These are phyloP conservation scores for Ptychochromis oligacanthus DNA, from an alignment of 2,113 vertebrate species.

Conservation along the genomic window DNA sequence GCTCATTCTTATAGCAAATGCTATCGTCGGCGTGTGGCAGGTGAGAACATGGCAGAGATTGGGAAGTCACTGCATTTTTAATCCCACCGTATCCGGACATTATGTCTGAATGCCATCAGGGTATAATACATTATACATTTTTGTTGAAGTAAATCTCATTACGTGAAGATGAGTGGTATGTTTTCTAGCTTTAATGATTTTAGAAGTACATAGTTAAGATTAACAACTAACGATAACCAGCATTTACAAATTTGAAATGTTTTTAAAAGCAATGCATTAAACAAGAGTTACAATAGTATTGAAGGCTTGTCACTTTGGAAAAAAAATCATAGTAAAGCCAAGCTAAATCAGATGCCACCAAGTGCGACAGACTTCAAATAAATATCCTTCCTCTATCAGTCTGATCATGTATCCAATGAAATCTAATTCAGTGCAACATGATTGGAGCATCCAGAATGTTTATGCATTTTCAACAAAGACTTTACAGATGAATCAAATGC, in stretches of 20 bases:
- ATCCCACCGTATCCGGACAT: not conserved
- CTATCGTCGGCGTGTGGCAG: constrained; percentile 99
- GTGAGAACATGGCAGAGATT: constrained; percentile 81
- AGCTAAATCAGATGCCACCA: not conserved
- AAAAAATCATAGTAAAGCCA: not conserved
- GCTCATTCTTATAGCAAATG: constrained; percentile 98
- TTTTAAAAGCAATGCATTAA: not conserved
- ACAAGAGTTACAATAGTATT: not conserved
- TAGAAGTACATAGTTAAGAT: too few species aligned
- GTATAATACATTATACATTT: not conserved
- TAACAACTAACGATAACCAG: too few species aligned
- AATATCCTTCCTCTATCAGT: not conserved
- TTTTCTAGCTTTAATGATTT: not conserved
- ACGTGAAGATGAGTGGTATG: not conserved
- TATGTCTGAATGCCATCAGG: not conserved
- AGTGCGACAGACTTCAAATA: not conserved
- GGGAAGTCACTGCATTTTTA: not conserved
- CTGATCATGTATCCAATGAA: not conserved
- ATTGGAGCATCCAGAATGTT: not conserved
- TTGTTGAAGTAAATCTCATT: not conserved
- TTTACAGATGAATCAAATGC: not conserved
- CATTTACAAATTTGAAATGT: not conserved
- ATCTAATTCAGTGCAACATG: not conserved
- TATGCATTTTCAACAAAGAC: not conserved
- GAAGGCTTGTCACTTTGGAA: not conserved